phyloP scores from a whole-genome alignment of 2,113 vertebrate genomes.

The Menura novaehollandiae region DNA sequence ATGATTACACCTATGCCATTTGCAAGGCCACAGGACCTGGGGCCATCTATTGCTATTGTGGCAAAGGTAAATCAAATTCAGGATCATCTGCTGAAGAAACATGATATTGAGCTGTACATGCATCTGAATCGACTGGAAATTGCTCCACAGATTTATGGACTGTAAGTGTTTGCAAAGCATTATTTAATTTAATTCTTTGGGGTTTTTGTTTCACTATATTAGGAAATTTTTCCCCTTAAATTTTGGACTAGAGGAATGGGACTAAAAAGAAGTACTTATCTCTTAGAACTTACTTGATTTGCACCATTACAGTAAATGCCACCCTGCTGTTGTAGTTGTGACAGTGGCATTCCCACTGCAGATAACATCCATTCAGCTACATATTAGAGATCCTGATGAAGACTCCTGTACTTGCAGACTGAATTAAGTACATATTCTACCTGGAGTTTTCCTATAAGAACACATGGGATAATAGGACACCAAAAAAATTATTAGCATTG shows the following conservation, averaged over 20 bases:
- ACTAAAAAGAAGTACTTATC: background rate
- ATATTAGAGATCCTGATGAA: background rate
- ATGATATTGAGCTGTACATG: slow-evolving; percentile 95
- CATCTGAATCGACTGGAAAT: slow-evolving; percentile 97
- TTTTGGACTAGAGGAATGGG: background rate
- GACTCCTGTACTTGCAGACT: background rate
- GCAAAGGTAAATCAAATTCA: slow-evolving; percentile 98
- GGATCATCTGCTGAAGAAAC: slow-evolving; percentile 95
- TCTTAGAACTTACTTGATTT: background rate
- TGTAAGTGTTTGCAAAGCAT: slow-evolving; percentile 81
- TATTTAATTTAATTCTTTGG: background rate
- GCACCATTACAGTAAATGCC: background rate
- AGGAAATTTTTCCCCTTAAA: background rate
- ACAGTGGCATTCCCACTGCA: background rate
- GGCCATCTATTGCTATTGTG: slow-evolving; percentile 95
- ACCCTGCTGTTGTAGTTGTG: background rate
- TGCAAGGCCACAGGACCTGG: slow-evolving; percentile 92
- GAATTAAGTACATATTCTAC: background rate
- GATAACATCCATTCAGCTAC: background rate
- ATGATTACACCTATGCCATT: slow-evolving; percentile 93
- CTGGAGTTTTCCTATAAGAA: background rate
- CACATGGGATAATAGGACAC: background rate
- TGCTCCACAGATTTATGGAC: slow-evolving; percentile 96
- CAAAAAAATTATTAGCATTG: background rate
- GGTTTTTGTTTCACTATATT: background rate